These are phyloP conservation scores for Branchinecta lynchi DNA, from an alignment of 1,140 invertebrate species.

Conservation along the genomic window DNA sequence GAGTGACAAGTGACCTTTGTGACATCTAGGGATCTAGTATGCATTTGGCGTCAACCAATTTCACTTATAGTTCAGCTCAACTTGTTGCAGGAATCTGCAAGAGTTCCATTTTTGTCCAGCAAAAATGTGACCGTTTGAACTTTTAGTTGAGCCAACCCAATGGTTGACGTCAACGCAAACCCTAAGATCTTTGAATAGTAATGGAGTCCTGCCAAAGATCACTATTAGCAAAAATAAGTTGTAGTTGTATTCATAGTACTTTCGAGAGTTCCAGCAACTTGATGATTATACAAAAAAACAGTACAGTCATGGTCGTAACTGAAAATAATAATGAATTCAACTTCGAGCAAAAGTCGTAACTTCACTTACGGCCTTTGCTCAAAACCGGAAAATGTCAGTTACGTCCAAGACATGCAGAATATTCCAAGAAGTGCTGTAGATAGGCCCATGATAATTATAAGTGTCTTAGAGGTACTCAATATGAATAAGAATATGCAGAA, in stretches of 20 bases:
- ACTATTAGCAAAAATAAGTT: background rate
- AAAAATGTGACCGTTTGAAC: too few relatives aligned
- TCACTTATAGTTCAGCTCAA: too few relatives aligned
- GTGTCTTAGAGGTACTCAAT: constrained; percentile 1
- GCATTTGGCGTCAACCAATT: too few relatives aligned
- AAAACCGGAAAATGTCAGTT: constrained; percentile 6
- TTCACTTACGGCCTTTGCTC: constrained; percentile 5
- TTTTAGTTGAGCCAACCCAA: constrained; percentile 3
- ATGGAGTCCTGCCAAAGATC: constrained; percentile 1
- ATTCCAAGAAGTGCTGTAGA: constrained; percentile 9
- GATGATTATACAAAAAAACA: constrained; percentile 7
- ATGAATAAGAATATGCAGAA: too few relatives aligned
- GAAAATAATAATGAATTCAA: background rate
- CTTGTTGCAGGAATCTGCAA: too few relatives aligned
- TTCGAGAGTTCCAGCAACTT: background rate
- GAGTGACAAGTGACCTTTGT: too few relatives aligned
- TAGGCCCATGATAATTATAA: background rate
- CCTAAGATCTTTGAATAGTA: constrained; percentile 7
- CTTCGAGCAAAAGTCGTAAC: too few relatives aligned
- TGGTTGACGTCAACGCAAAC: constrained; percentile 1
- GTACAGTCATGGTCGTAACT: background rate
- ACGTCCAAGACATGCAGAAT: constrained; percentile 6
- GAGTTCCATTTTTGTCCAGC: too few relatives aligned
- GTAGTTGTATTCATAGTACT: background rate
- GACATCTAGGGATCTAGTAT: too few relatives aligned